Conservation (phyloP, 2,888 invertebrate genomes). For the Thereva unica region DNA sequence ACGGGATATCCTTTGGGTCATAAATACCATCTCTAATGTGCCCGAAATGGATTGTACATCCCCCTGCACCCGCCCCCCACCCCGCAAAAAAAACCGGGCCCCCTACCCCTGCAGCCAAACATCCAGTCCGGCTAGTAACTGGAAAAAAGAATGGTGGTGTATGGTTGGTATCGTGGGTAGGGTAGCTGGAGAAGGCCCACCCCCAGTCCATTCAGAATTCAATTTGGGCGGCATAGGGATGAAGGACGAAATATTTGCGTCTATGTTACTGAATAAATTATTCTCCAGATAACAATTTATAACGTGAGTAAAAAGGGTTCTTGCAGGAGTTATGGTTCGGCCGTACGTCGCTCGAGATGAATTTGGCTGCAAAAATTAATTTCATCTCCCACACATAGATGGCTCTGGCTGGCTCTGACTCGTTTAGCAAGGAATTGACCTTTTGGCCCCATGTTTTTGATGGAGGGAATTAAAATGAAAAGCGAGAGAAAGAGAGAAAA, state of each 20-base stretch:
- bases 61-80: background rate
- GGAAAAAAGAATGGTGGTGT: too few species aligned
- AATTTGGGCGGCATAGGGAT: conserved; percentile 3
- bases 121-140: too few species aligned
- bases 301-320: conserved; percentile 6
- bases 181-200: too few species aligned
- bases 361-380: background rate
- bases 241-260: conserved; percentile 22
- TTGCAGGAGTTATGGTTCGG: background rate
- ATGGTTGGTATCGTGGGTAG: too few species aligned
- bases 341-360: background rate
- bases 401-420: too few species aligned
- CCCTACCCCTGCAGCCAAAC: too few species aligned
- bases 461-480: too few species aligned
- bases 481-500: too few species aligned
- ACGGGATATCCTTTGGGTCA: conserved; percentile 6
- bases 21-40: conserved; percentile 29
- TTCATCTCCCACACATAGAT: too few species aligned
- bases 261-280: conserved; percentile 32
- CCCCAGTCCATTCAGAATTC: background rate
- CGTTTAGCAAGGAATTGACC: too few species aligned
- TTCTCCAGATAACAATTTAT: conserved; percentile 25
- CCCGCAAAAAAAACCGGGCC: conserved; percentile 3
- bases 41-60: conserved; percentile 22
- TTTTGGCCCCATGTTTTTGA: too few species aligned